Percentiles rank a stretch among this genome's conserved stretches.
Evolutionary conservation across 2,113 vertebrate species (phyloP).

Genomic region (Porphyrio hochstetteri): DNA sequence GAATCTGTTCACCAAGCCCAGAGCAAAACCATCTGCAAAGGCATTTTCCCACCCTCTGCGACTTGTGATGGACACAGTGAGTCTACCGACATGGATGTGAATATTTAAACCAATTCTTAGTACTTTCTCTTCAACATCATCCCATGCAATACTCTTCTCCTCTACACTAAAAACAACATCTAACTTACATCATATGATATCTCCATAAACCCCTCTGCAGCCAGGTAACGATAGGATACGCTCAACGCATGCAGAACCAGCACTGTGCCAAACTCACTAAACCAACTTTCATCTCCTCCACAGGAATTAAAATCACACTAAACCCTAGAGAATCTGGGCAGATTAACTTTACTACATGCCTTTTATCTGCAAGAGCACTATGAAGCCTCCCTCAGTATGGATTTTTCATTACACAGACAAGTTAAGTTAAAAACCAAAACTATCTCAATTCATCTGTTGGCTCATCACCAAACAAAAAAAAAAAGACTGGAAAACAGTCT

Average conservation of each 20-base stretch:
- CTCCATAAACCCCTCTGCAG: neutral
- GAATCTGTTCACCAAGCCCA: neutral
- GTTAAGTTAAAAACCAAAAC: neutral
- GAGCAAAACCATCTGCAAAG: neutral
- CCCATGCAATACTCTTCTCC: neutral
- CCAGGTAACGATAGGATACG: neutral
- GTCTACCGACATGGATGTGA: rapidly evolving
- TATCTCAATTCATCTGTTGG: neutral
- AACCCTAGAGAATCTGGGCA: neutral
- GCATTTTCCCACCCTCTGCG: neutral
- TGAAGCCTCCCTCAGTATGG: neutral
- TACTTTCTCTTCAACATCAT: neutral
- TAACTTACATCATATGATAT: neutral
- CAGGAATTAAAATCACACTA: neutral
- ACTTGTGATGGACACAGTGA: neutral
- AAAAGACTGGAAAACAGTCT: neutral
- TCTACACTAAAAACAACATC: neutral
- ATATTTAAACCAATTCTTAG: neutral
- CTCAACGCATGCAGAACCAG: neutral
- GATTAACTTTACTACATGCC: neutral
- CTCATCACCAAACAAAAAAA: neutral
- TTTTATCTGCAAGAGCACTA: neutral
- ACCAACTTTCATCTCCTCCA: neutral
- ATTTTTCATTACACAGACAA: neutral
- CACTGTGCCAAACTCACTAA: neutral